Conservation (phyloP, 2,888 invertebrate genomes). For the Lutraria lutraria region DNA sequence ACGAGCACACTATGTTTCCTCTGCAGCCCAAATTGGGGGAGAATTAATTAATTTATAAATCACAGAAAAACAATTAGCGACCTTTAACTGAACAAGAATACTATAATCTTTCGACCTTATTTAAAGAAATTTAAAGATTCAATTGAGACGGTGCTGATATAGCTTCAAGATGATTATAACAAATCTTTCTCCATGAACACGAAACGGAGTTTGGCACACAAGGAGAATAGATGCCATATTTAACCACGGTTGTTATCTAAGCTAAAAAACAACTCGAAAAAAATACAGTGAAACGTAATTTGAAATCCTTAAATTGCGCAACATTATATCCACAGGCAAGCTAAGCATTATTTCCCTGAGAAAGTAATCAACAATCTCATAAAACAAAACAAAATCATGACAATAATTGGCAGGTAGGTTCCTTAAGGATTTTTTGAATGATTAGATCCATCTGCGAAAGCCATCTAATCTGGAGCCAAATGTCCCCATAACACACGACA, state of each 20-base stretch:
- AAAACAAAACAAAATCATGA: conserved; percentile 42
- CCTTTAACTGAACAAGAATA: no score
- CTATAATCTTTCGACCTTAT: no score
- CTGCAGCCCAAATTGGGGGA: no score
- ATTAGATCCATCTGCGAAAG: conserved; percentile 50
- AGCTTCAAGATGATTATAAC: background rate
- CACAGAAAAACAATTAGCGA: no score
- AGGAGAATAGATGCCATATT: background rate
- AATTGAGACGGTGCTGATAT: background rate
- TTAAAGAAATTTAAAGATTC: background rate
- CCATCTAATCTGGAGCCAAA: conserved; percentile 37
- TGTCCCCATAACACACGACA: conserved; percentile 56
- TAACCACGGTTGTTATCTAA: conserved; percentile 13
- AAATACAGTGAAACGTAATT: conserved; percentile 33
- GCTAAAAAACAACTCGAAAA: no score
- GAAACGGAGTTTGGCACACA: background rate
- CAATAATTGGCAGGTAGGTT: conserved; percentile 55
- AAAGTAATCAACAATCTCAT: conserved; percentile 62
- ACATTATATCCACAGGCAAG: conserved; percentile 60
- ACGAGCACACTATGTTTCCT: no score
- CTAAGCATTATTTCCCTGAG: conserved; percentile 44
- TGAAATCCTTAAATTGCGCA: conserved; percentile 44
- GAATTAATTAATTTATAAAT: no score
- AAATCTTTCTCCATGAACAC: background rate
- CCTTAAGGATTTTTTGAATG: conserved; percentile 39